Evolutionary conservation across 2,888 invertebrate species (phyloP).

Genomic region (Antheraea assamensis): DNA sequence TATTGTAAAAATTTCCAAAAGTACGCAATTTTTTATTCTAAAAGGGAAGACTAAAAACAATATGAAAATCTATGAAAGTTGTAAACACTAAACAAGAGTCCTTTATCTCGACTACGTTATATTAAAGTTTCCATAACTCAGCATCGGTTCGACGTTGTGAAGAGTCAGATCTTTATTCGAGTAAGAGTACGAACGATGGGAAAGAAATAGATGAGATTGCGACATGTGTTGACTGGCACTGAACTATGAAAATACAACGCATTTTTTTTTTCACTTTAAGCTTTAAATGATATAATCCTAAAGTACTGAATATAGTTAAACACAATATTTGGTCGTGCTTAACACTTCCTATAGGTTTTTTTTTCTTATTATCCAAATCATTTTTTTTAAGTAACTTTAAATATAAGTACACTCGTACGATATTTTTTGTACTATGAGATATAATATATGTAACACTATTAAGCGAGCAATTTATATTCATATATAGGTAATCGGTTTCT

Average conservation of each 20-base stretch:
- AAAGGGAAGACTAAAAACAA: neutral
- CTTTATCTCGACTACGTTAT: slow-evolving; percentile 47
- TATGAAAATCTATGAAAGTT: slow-evolving; percentile 14
- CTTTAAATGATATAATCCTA: slow-evolving; percentile 53
- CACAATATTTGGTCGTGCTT: neutral
- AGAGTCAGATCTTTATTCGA: slow-evolving; percentile 73
- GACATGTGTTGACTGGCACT: slow-evolving; percentile 72
- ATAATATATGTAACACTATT: neutral
- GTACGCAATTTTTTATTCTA: neutral
- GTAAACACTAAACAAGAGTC: slow-evolving; percentile 14
- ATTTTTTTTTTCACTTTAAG: slow-evolving; percentile 58
- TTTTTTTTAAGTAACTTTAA: neutral
- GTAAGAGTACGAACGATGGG: slow-evolving; percentile 63
- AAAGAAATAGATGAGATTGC: slow-evolving; percentile 79
- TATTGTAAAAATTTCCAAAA: neutral
- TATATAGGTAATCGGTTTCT: no score
- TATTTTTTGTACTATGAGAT: neutral
- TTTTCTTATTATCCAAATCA: neutral
- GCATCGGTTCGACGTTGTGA: slow-evolving; percentile 48
- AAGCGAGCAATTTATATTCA: no score
- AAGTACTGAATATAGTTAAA: neutral
- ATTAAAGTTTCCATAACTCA: slow-evolving; percentile 65
- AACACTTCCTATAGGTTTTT: neutral
- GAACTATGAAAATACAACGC: slow-evolving; percentile 71
- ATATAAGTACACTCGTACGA: neutral